Evolutionary conservation across 2,797 vertebrate genomes (phyloP), one percentile per base, ranked within the genome.

Genomic region (Yasuhikotakia modesta): DNA sequence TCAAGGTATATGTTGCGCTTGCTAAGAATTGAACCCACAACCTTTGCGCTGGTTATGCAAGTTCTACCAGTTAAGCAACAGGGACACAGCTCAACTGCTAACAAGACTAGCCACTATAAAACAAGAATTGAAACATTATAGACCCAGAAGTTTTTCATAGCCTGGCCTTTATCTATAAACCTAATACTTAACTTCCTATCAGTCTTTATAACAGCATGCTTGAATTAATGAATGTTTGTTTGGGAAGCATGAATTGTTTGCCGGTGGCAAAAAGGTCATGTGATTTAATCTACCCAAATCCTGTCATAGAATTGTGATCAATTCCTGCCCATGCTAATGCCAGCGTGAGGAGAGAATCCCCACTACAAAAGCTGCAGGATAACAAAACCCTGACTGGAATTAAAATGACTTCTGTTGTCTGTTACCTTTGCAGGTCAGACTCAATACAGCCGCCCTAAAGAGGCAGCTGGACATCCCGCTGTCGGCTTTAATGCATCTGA

Each of bases 231-330:
- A 80, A 70, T 17, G 55, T 43, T 61, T 78, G 67, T 87, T 78
- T 75, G 60, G 64, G 69, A 75, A 68, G 52, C 82, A 73, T 66
- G 57, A 70, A 53, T 61, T 75, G 72, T 86, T 79, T 82, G 75
- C 45, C 48, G 69, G 77, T 81, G 85, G 84, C 76, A 73, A 46
- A 32, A 57, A 81, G 87, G 87, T 90, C 88, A 88, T 86, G 78
- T 86, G 86, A 90, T 90, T 89, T 86, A 89, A 91, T 92, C 86
- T 89, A 87, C 79, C 87, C 84, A 87, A 87, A 87, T 82, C 83
- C 84, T 85, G 82, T 84, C 80, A 79, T 77, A 76, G 83, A 83
- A 82, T 45, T 77, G 76, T 83, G 85, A 91, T 92, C 90, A 85
- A 91, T 90, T 90, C 82, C 35, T 52, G 81, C 83, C 69, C 84